A percentile compares a stretch with the other conserved stretches of the same genome.
phyloP scores from a whole-genome alignment of 2,797 vertebrate genomes.

The Mormyrus hasselquistii region DNA sequence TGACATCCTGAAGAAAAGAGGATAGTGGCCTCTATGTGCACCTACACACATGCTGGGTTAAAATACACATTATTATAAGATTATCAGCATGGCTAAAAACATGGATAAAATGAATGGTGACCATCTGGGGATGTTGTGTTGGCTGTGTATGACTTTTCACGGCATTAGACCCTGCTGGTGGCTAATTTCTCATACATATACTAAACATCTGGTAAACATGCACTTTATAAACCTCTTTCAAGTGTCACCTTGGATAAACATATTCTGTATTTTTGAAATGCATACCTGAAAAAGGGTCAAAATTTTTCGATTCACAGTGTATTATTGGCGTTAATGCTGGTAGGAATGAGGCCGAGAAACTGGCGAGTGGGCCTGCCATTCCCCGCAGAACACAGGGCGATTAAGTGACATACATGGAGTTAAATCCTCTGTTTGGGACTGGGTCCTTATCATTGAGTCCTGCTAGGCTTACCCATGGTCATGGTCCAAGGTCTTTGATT shows the following conservation, averaged over 20 bases:
- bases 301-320: background rate
- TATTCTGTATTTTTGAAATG: background rate
- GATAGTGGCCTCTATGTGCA: slow-evolving; percentile 55
- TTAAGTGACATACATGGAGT: background rate
- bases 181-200: background rate
- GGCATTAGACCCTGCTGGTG: background rate
- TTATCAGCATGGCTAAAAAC: slow-evolving; percentile 60
- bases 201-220: background rate
- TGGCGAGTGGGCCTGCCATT: background rate
- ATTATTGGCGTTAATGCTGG: background rate
- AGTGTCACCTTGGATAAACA: background rate
- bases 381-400: background rate
- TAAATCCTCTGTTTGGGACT: background rate
- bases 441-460: background rate
- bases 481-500: background rate
- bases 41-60: slow-evolving; percentile 67
- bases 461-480: background rate
- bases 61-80: slow-evolving; percentile 71
- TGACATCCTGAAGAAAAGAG: slow-evolving; percentile 53
- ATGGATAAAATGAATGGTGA: slow-evolving; percentile 63
- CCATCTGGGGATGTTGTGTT: slow-evolving; percentile 48
- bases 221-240: background rate
- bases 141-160: background rate
- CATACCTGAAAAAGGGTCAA: background rate
- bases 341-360: background rate